These are phyloP conservation scores for Nycticryphes semicollaris DNA, from an alignment of 2,113 vertebrate genomes.

Conservation along the genomic window DNA sequence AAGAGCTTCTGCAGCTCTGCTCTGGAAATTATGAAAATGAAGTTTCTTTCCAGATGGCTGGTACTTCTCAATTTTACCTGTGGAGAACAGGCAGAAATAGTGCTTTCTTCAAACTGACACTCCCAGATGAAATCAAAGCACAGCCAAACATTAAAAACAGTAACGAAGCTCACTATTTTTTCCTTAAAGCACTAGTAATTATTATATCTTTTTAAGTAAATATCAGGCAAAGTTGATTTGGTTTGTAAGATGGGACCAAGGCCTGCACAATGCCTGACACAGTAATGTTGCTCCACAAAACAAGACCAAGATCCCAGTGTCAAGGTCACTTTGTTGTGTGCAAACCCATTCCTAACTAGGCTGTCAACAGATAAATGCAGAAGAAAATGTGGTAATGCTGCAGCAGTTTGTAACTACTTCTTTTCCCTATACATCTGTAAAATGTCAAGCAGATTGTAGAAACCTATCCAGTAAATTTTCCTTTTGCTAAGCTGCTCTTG, in stretches of 20 bases:
- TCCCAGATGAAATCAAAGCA: not conserved
- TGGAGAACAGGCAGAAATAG: not conserved
- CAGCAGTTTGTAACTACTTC: not conserved
- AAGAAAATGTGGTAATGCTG: not conserved
- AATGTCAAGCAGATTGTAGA: constrained; percentile 22
- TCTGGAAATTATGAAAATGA: not conserved
- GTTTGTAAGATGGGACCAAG: not conserved
- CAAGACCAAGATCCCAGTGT: not conserved
- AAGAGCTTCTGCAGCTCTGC: not conserved
- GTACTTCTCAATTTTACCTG: not conserved
- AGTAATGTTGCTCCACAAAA: not conserved
- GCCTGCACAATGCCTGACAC: not conserved
- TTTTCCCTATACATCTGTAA: constrained; percentile 6
- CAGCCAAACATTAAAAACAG: not conserved
- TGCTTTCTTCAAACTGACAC: not conserved
- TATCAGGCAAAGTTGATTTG: not conserved
- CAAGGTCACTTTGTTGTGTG: not conserved
- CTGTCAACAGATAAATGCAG: not conserved
- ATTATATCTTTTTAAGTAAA: not conserved
- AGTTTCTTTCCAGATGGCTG: not conserved
- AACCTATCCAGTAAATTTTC: not conserved
- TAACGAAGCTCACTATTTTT: not conserved
- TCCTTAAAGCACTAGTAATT: not conserved
- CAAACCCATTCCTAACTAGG: not conserved
- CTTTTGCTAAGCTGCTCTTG: not conserved